Evolutionary conservation across 2,888 invertebrate genomes (phyloP), one percentile per base, ranked within the genome.

Genomic region (Dolichopus griseipennis): DNA sequence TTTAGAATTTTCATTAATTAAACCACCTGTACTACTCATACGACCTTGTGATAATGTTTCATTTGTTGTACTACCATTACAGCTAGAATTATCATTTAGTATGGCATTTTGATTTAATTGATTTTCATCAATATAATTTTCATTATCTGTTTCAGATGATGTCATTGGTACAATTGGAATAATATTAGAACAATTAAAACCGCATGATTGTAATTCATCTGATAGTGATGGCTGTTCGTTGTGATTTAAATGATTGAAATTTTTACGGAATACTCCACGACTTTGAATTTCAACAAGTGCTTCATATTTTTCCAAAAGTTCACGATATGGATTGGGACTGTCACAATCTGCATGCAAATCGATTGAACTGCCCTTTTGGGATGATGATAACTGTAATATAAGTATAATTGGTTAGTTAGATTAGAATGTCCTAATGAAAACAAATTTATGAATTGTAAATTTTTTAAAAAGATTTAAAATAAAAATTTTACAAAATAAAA

Each of bases 301-400:
- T 80, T 93, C 92, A 78, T 92, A 93, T 78, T 93, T 93, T 78
- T 92, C 91, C 67, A 92, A 91, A 73, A 93, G 83, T 68, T 89
- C 90, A 76, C 90, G 85, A 81, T 92, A 93, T 0, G 90, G 88
- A 79, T 91, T 91, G 18, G 78, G 76, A 70, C 77, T 79, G 67
- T 73, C 75, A n/a, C 70, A 65, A 22, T 75, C 84, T 70, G 83
- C 82, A 67, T 73, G 75, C 41, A 76, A 66, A 65, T 78, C 77
- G 71, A 78, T 18, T 52, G 52, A 52, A n/a, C 52, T 52, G 52
- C 52, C 52, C 52, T 52, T 52, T 52, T 52, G 52, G 9, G 52
- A 52, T 69, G 74, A 68, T 68, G 72, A 69, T 71, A 75, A 74
- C 76, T 78, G 75, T 15, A 73, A 72, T 69, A 52, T 52, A 52